A percentile compares a stretch with the other conserved stretches of the same genome.
These are phyloP conservation scores for Eristalis tenax DNA, from an alignment of 2,888 invertebrate species.

Conservation along the genomic window DNA sequence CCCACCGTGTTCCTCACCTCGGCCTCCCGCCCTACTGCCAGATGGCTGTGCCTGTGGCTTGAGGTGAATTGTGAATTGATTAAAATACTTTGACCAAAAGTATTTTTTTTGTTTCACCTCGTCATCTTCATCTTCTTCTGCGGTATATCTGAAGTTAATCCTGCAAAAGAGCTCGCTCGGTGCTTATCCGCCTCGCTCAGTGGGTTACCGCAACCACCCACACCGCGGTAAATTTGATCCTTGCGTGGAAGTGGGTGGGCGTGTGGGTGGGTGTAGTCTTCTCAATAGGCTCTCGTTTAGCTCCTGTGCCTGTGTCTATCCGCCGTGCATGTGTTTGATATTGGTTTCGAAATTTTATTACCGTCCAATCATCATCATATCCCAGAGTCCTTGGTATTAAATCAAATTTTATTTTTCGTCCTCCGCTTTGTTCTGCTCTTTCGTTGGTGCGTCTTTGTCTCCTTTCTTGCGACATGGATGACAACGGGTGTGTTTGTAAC, in stretches of 20 bases:
- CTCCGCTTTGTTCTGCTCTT: neutral
- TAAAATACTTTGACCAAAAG: constrained; percentile 69
- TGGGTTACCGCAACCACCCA: neutral
- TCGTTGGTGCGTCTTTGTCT: neutral
- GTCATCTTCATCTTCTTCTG: neutral
- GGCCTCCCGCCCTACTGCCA: neutral
- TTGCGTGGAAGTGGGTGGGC: neutral
- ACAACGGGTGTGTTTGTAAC: constrained; percentile 27
- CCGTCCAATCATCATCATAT: constrained; percentile 65
- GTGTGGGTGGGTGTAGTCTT: no score
- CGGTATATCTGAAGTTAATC: constrained; percentile 56
- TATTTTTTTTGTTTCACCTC: constrained; percentile 21
- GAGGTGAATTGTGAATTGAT: constrained; percentile 68
- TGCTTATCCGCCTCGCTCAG: constrained; percentile 26
- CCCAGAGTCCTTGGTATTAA: constrained; percentile 50
- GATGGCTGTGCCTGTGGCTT: constrained; percentile 40
- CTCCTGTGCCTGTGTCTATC: neutral
- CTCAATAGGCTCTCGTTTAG: neutral
- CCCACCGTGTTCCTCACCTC: no score
- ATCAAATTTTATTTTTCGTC: constrained; percentile 41
- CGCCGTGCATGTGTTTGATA: constrained; percentile 46
- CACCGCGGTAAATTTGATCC: neutral
- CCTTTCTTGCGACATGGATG: constrained; percentile 9
- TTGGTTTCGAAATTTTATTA: constrained; percentile 67
- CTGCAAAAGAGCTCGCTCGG: constrained; percentile 47